A percentile compares a stretch with the other conserved stretches of the same genome.
phyloP scores from a whole-genome alignment of 2,113 vertebrate species.

The Saccopteryx leptura region DNA sequence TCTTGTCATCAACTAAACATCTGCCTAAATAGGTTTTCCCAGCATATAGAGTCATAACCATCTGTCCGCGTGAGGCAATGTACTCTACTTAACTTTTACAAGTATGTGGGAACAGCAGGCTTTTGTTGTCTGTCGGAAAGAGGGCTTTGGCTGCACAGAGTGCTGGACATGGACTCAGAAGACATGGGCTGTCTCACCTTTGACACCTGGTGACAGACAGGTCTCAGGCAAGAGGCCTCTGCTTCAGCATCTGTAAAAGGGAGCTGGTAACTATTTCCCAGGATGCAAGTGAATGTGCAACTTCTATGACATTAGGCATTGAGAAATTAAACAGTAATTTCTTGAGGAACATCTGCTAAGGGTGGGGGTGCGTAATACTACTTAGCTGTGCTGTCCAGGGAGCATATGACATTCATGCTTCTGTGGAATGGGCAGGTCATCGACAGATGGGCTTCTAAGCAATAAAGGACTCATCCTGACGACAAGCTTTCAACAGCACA shows the following conservation, averaged over 20 bases:
- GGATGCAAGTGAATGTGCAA: not conserved
- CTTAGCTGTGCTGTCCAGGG: not conserved
- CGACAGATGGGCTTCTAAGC: not conserved
- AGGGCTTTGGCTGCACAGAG: not conserved
- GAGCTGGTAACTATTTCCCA: not conserved
- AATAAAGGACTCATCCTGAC: not conserved
- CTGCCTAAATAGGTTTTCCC: slow-evolving; percentile 67
- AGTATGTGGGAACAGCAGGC: not conserved
- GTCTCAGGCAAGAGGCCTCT: not conserved
- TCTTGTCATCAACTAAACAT: slow-evolving; percentile 65
- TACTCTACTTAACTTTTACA: not conserved
- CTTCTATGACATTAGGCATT: not conserved
- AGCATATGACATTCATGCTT: not conserved
- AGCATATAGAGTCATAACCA: slow-evolving; percentile 65
- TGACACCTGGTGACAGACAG: not conserved
- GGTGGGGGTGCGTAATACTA: not conserved
- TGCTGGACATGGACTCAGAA: not conserved
- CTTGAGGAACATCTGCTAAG: not conserved
- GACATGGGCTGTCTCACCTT: not conserved
- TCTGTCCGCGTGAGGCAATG: slow-evolving; percentile 67
- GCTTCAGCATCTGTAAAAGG: not conserved
- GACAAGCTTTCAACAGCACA: not conserved
- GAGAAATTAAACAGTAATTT: not conserved
- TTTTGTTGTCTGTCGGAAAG: not conserved
- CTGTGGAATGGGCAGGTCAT: not conserved